Evolutionary conservation across 2,888 invertebrate species (phyloP), one percentile per base, ranked within the genome.

Genomic region (Allygus modestus): DNA sequence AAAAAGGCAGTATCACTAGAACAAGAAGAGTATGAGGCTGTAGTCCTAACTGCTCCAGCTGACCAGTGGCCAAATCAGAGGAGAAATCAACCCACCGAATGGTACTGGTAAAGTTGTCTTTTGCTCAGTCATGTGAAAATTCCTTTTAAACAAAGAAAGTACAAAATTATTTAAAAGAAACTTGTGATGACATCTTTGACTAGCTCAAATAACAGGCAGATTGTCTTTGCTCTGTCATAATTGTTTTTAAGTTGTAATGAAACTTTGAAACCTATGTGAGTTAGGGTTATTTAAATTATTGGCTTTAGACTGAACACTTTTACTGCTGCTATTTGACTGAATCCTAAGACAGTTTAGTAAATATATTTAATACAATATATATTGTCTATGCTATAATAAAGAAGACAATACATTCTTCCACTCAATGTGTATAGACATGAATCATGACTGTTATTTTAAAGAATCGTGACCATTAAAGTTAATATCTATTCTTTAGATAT

Each of bases 31-130:
- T 87, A 87, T 83, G 87, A 87, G 82, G 85, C 87, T 23, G 86
- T 87, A 37, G 85, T 87, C 5, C 73, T 87, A 33, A 85, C 87
- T 69, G 86, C 86, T 11, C 83, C 85, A 33, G 43, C 65, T 54
- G 82, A 85, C 37, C 73, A 77, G 15, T 85, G 87, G 83, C 83
- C 84, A 79, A 85, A 75, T 41, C 86, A 86, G 75, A 71, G 87
- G 79, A 82, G 83, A 37, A 75, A 86, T 85, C 81, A 85, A 37
- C 84, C 86, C 11, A 83, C 86, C 41, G 86, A 87, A 71, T 87
- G 87, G 87, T 87, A 86, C 77, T 87, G 87, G 87, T 87, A 82
- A 86, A 83, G 1, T 46, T 28, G 51, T 28, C 77, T 51, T 77
- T 77, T 51, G 26, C 11, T 33, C 37, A 23, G 33, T 65, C 58